Conservation (phyloP, 92 coral and sea anemone species). For the Phymanthus crucifer region DNA sequence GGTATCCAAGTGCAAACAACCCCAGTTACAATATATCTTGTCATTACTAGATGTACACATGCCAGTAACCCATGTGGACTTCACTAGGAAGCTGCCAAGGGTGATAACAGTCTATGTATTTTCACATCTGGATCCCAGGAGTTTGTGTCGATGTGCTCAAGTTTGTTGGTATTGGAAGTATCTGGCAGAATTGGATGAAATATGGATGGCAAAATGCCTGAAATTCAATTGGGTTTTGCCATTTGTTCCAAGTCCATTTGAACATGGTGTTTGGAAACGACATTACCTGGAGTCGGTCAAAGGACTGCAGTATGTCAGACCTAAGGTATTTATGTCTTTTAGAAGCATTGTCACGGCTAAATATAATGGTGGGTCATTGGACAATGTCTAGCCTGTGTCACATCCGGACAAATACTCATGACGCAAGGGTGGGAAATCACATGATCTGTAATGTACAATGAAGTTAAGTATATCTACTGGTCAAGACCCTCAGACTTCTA, state of each 20-base stretch:
- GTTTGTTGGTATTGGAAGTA: slow-evolving; percentile 99
- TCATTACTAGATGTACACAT: slow-evolving; percentile 77
- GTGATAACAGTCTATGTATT: slow-evolving; percentile 76
- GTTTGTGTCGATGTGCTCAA: slow-evolving; percentile 89
- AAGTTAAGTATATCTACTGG: too few species aligned
- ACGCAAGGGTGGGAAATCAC: too few species aligned
- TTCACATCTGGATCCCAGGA: slow-evolving; percentile 91
- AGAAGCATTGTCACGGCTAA: too few species aligned
- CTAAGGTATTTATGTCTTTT: slow-evolving; percentile 52
- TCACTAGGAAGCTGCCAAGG: slow-evolving; percentile 84
- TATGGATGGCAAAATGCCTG: slow-evolving; percentile 96
- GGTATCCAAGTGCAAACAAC: slow-evolving; percentile 79
- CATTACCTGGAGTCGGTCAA: slow-evolving; percentile 87
- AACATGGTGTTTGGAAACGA: slow-evolving; percentile 95
- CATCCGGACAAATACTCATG: not conserved
- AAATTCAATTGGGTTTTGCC: slow-evolving; percentile 91
- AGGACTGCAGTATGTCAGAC: slow-evolving; percentile 77
- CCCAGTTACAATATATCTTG: slow-evolving; percentile 80
- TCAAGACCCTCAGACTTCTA: not conserved
- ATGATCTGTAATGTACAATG: too few species aligned
- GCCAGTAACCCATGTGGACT: slow-evolving; percentile 95
- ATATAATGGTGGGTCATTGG: too few species aligned
- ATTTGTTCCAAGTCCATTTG: slow-evolving; percentile 96
- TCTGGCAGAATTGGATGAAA: slow-evolving; percentile 82
- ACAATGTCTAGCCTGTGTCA: too few species aligned